A percentile compares a stretch with the other conserved stretches of the same genome.
Conservation (phyloP, 37 sponge, comb jelly and placozoan species). For the Lycopodina hypogea region DNA sequence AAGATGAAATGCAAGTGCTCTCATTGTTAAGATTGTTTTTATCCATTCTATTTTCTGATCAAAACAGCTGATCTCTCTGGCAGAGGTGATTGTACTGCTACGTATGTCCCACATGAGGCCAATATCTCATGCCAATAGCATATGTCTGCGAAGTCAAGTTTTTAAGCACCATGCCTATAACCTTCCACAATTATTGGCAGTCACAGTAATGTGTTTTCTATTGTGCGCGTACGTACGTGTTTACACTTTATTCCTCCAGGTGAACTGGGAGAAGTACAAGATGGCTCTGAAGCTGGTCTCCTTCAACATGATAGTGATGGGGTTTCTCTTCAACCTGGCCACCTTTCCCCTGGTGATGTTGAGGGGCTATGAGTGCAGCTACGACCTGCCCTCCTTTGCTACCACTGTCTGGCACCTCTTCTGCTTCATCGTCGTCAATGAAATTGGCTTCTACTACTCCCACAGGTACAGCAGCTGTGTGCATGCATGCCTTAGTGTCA, state of each 20-base stretch:
- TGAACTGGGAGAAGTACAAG: constrained; percentile 64
- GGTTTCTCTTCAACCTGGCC: constrained; percentile 32
- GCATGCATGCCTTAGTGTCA: no score
- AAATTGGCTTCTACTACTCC: constrained; percentile 86
- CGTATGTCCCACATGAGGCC: no score
- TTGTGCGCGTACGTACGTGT: not conserved
- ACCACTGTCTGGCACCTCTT: constrained; percentile 60
- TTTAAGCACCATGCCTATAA: no score
- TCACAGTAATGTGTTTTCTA: no score
- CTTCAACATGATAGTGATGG: constrained; percentile 60
- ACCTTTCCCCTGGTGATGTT: constrained; percentile 28
- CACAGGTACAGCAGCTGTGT: constrained; percentile 69
- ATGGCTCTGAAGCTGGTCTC: constrained; percentile 41
- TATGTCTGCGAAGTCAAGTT: no score
- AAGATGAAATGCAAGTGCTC: no score
- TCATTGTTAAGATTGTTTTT: no score
- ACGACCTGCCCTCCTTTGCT: constrained; percentile 80
- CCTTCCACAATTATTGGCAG: no score
- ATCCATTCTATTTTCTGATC: no score
- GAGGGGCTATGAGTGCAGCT: constrained; percentile 61
- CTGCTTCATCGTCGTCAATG: constrained; percentile 62
- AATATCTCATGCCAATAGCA: no score
- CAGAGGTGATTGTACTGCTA: no score
- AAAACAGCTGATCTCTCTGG: no score
- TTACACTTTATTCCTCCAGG: constrained; percentile 1